Base-by-base conservation (phyloP, 2,888 invertebrate species). In the Leptopilina drosophilae region DNA sequence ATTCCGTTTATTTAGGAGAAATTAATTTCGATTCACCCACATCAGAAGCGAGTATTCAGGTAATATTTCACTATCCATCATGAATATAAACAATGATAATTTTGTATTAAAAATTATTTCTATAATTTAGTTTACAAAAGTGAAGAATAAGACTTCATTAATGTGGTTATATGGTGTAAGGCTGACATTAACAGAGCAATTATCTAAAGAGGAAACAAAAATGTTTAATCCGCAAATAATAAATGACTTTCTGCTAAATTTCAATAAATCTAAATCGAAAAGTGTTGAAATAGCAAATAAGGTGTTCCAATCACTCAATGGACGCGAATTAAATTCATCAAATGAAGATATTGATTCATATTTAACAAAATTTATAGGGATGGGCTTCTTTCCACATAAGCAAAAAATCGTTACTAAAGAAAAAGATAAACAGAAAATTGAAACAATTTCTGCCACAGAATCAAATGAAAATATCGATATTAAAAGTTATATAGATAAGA, bases 121-220 rank as follows among this genome's bases (percentile, higher is more conserved):
- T 82, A 77, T 81, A 33, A 26, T 88, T 89, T 56, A 92, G 92
- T 92, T 92, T 79, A 89, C 89, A 59, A 89, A 90, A 82, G 89
- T 87, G 15, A 91, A 89, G 81, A 88, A 85, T 77, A 87, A 88
- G 83, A 86, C 87, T 46, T 80, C 87, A 26, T 73, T 83, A 33
- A 88, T 92, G 87, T 93, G 92, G 91, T 81, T 92, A 42, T 93
- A 92, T 80, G 92, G 92, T 62, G 90, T 92, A 80, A 90, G 87
- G 82, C 84, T 92, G 0, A 85, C 89, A 73, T 80, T 92, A 12
- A 86, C 87, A 12, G 88, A 90, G 59, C 73, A 84, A 53, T 62
- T 53, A 73, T 78, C 81, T 73, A 82, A 86, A 69, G 81, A 49
- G 49, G 69, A 56, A 11, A 64, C 78, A 49, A 81, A 80, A 33